phyloP scores from a whole-genome alignment of 2,888 invertebrate genomes.

The Cerastis leucographa region DNA sequence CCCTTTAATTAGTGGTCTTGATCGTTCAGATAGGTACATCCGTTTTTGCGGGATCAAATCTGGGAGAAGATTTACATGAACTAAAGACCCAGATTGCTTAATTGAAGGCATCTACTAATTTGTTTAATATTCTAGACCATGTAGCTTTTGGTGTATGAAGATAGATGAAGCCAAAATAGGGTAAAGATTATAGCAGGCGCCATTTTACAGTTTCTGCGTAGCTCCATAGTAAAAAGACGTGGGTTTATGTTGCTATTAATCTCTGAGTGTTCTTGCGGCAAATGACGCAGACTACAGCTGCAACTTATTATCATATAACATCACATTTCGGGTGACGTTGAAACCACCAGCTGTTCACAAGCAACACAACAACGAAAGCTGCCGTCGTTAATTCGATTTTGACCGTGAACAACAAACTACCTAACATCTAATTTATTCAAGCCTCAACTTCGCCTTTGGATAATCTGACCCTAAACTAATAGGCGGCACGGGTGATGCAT shows the following conservation, averaged over 20 bases:
- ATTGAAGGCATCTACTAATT: neutral
- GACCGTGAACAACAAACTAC: constrained; percentile 70
- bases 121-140: neutral
- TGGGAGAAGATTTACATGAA: neutral
- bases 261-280: neutral
- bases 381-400: constrained; percentile 67
- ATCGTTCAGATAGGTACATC: neutral
- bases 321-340: constrained; percentile 2
- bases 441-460: constrained; percentile 69
- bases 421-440: constrained; percentile 72
- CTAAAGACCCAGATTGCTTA: neutral
- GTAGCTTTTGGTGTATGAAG: neutral
- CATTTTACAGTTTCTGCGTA: neutral
- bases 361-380: constrained; percentile 26
- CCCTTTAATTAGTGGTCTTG: neutral
- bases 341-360: constrained; percentile 17
- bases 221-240: neutral
- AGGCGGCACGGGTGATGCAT: constrained; percentile 68
- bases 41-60: neutral
- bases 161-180: neutral
- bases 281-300: neutral
- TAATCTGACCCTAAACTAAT: constrained; percentile 72
- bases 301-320: neutral
- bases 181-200: neutral
- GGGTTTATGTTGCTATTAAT: neutral